Percentiles rank a stretch among this genome's conserved stretches.
phyloP scores from a whole-genome alignment of 2,797 vertebrate species.

The Crypturellus tataupa region DNA sequence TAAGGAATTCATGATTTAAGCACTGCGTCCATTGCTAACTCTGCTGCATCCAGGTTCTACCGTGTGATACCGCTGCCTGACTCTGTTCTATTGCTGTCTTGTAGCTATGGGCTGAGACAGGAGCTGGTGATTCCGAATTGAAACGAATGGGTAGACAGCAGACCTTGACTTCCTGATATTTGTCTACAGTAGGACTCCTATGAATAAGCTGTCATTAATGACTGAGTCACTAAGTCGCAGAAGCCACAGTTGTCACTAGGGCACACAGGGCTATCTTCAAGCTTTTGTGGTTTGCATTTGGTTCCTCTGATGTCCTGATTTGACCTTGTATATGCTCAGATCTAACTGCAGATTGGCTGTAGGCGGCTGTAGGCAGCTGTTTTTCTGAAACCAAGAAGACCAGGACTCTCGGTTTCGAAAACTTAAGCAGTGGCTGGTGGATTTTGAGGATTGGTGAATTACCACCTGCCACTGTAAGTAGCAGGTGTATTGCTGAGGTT shows the following conservation, averaged over 20 bases:
- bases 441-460: not conserved
- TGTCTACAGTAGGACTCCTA: not conserved
- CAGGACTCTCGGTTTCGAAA: not conserved
- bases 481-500: not conserved
- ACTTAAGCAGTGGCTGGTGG: not conserved
- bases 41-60: no score
- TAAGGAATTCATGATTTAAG: not conserved
- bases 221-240: not conserved
- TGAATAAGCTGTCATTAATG: not conserved
- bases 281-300: not conserved
- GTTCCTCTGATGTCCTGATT: not conserved
- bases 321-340: not conserved
- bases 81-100: not conserved
- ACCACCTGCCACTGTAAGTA: not conserved
- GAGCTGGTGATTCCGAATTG: not conserved
- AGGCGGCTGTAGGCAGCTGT: not conserved
- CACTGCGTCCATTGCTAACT: not conserved
- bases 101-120: not conserved
- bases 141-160: not conserved
- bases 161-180: conserved; percentile 17
- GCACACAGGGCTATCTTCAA: not conserved
- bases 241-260: not conserved
- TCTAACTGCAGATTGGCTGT: not conserved
- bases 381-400: not conserved
- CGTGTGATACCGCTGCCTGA: not conserved